Evolutionary conservation across 2,888 invertebrate species (phyloP).

Genomic region (Papilio gigon): DNA sequence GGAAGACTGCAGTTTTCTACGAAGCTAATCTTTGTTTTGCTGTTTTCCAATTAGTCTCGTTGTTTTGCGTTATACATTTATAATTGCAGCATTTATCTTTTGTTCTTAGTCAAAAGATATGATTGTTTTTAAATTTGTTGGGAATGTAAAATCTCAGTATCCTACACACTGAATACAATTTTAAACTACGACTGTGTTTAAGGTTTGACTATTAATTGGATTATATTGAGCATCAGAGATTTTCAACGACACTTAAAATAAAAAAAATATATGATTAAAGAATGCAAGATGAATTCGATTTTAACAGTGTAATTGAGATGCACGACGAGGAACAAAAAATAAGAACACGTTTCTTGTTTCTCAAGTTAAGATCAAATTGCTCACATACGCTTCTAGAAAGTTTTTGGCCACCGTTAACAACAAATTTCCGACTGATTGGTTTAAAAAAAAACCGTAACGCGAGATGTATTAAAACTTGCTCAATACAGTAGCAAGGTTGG

Average conservation of each 20-base stretch:
- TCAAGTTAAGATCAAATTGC: constrained; percentile 19
- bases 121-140: neutral
- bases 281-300: neutral
- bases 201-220: neutral
- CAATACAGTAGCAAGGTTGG: constrained; percentile 46
- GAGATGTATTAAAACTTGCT: constrained; percentile 51
- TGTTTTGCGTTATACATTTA: constrained; percentile 20
- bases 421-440: constrained; percentile 39
- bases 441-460: constrained; percentile 44
- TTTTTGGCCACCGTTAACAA: constrained; percentile 11
- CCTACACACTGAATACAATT: neutral
- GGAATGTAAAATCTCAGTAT: neutral
- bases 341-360: constrained; percentile 12
- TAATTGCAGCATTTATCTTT: constrained; percentile 23
- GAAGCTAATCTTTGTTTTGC: constrained; percentile 59
- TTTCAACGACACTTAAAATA: neutral
- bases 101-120: neutral
- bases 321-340: constrained; percentile 12
- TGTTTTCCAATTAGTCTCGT: constrained; percentile 58
- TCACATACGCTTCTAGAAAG: constrained; percentile 15
- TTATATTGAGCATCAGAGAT: no score
- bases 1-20: constrained; percentile 61
- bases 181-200: neutral
- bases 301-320: constrained; percentile 6
- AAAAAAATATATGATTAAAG: neutral